Percentiles rank a stretch among this genome's conserved stretches.
phyloP scores from a whole-genome alignment of 2,113 vertebrate genomes.

The Mellivora capensis region DNA sequence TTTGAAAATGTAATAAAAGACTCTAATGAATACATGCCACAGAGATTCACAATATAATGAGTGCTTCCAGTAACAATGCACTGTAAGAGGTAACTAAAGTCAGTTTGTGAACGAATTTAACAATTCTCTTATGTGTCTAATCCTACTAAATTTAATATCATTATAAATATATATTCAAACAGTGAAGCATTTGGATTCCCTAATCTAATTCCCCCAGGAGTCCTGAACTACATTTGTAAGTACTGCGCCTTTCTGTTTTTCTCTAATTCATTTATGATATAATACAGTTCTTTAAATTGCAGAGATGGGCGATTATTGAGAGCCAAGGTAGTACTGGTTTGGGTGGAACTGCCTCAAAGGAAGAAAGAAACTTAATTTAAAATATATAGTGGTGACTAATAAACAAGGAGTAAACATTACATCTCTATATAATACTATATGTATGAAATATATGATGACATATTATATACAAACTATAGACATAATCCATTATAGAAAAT shows the following conservation, averaged over 20 bases:
- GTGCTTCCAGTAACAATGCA: not conserved
- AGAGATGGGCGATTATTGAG: not conserved
- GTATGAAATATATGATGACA: not conserved
- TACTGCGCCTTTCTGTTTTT: not conserved
- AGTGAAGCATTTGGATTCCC: not conserved
- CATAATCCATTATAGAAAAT: not conserved
- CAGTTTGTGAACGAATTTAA: not conserved
- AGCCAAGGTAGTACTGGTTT: not conserved
- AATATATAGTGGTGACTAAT: not conserved
- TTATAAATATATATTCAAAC: constrained; percentile 40
- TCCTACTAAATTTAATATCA: constrained; percentile 16
- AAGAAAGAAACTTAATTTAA: not conserved
- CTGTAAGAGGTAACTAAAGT: not conserved
- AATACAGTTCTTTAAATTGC: not conserved
- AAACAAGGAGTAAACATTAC: not conserved
- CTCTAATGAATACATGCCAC: constrained; percentile 33
- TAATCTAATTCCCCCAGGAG: not conserved
- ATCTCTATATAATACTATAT: not conserved
- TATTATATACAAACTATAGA: not conserved
- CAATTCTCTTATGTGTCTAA: constrained; percentile 21
- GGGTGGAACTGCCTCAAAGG: not conserved
- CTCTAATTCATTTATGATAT: not conserved
- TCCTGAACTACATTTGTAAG: not conserved
- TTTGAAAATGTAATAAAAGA: constrained; percentile 54
- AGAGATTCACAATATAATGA: constrained; percentile 15